Conservation (phyloP, 2,888 invertebrate genomes). For the Drosophila ezoana region DNA sequence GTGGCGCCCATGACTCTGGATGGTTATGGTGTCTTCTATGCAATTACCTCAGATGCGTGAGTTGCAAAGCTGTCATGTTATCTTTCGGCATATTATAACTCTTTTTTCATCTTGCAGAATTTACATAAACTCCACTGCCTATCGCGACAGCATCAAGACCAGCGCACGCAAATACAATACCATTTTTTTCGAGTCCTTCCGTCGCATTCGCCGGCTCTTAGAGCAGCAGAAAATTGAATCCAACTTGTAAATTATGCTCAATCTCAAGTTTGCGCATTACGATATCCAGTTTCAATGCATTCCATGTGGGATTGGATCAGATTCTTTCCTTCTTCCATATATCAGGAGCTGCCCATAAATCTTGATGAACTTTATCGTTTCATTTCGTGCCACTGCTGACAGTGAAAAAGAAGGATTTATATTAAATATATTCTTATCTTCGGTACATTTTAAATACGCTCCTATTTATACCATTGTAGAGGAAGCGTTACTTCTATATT, state of each 20-base stretch:
- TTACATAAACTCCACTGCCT: conserved; percentile 82
- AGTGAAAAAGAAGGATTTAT: background rate
- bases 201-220: conserved; percentile 76
- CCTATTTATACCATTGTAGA: too few relatives aligned
- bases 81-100: background rate
- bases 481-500: too few relatives aligned
- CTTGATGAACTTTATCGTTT: background rate
- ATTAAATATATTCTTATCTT: background rate
- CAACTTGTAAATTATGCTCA: conserved; percentile 72
- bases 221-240: conserved; percentile 68
- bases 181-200: conserved; percentile 79
- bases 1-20: conserved; percentile 88
- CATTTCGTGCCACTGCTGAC: background rate
- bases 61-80: conserved; percentile 30
- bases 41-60: conserved; percentile 86
- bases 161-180: conserved; percentile 83
- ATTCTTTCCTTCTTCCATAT: conserved; percentile 2
- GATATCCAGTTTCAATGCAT: conserved; percentile 2
- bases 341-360: background rate
- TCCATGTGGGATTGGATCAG: background rate
- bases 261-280: background rate
- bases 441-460: background rate
- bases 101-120: conserved; percentile 69
- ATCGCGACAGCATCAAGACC: conserved; percentile 83
- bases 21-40: conserved; percentile 88